Conservation (phyloP, 2,113 vertebrate species). For the Cygnus atratus region DNA sequence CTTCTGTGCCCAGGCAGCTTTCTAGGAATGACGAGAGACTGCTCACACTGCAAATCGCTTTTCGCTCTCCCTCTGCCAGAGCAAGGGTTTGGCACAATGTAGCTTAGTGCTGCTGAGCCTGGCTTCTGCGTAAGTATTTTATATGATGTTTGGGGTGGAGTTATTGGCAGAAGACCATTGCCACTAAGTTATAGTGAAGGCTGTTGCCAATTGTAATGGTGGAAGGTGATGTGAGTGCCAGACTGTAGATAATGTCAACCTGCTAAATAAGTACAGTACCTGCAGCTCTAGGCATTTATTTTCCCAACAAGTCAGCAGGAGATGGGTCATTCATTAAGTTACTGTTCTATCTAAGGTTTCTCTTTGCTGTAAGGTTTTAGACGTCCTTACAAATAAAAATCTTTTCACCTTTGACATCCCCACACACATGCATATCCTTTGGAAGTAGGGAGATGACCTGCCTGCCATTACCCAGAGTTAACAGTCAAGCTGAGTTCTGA, state of each 20-base stretch:
- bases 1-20: background rate
- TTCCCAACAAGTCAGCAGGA: background rate
- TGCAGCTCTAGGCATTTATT: background rate
- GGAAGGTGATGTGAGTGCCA: background rate
- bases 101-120: background rate
- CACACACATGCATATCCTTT: background rate
- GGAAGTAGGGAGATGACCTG: background rate
- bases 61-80: background rate
- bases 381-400: background rate
- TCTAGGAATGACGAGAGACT: background rate
- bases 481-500: background rate
- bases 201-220: background rate
- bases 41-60: fast-evolving
- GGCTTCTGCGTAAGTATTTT: background rate
- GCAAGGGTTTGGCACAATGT: background rate
- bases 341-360: background rate
- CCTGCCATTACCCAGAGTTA: background rate
- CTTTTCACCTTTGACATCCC: background rate
- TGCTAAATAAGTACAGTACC: background rate
- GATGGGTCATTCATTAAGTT: background rate
- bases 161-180: background rate
- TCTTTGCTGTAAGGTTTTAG: background rate
- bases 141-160: background rate
- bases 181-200: background rate
- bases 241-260: background rate